A percentile compares a stretch with the other conserved stretches of the same genome.
phyloP scores from a whole-genome alignment of 2,888 invertebrate species.

The Bhutanitis thaidina region DNA sequence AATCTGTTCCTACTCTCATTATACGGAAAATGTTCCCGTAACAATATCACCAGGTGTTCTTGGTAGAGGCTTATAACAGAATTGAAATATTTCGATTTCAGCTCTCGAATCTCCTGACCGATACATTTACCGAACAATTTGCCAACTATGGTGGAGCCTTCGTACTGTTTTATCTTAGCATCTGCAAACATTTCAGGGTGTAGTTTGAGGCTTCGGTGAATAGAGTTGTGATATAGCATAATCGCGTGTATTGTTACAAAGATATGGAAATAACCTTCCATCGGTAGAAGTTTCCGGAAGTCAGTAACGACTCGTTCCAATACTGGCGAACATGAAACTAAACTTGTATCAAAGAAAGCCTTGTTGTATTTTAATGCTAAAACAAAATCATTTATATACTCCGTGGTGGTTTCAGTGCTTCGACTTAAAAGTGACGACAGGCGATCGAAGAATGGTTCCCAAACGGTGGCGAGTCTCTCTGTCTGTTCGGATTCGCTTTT shows the following conservation, averaged over 20 bases:
- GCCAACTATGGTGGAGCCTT: conserved; percentile 42
- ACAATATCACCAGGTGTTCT: conserved; percentile 28
- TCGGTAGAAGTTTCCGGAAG: conserved; percentile 37
- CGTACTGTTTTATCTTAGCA: conserved; percentile 26
- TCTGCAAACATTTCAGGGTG: conserved; percentile 38
- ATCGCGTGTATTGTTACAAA: conserved; percentile 43
- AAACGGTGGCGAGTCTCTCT: conserved; percentile 33
- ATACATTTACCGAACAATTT: conserved; percentile 42
- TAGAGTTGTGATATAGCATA: conserved; percentile 48
- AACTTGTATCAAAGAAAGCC: conserved; percentile 39
- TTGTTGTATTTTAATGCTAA: conserved; percentile 37
- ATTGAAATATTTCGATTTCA: conserved; percentile 39
- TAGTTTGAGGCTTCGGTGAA: conserved; percentile 37
- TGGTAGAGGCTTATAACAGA: conserved; percentile 42
- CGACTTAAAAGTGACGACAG: conserved; percentile 27
- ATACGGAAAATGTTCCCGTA: conserved; percentile 25
- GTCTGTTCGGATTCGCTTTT: conserved; percentile 33
- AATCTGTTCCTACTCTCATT: conserved; percentile 20
- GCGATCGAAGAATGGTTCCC: conserved; percentile 36
- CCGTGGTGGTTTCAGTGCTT: conserved; percentile 8
- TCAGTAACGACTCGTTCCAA: conserved; percentile 38
- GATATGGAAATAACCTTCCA: conserved; percentile 37
- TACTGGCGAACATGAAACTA: conserved; percentile 37
- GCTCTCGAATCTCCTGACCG: conserved; percentile 36
- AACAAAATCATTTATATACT: conserved; percentile 32